Evolutionary conservation across 2,888 invertebrate species (phyloP).

Genomic region (Octodonta nipae): DNA sequence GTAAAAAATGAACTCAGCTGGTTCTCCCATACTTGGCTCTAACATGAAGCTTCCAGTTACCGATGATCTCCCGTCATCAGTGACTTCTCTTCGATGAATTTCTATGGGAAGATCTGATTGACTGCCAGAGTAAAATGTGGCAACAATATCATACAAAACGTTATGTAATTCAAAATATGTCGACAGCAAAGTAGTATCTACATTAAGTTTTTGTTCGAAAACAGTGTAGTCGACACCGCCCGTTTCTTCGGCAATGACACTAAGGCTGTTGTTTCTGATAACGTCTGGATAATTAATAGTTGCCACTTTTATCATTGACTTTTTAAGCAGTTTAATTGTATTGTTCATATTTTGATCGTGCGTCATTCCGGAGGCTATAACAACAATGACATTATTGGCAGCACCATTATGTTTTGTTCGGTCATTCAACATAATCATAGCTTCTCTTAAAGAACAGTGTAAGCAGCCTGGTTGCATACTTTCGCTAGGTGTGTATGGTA

Average conservation of each 20-base stretch:
- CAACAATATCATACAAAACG: slow-evolving; percentile 37
- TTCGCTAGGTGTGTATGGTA: slow-evolving; percentile 42
- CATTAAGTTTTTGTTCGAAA: slow-evolving; percentile 40
- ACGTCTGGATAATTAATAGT: slow-evolving; percentile 44
- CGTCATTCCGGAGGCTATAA: slow-evolving; percentile 44
- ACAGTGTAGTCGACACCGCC: slow-evolving; percentile 39
- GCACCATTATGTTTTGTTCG: slow-evolving; percentile 33
- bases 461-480: slow-evolving; percentile 38
- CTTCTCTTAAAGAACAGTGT: slow-evolving; percentile 35
- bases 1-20: slow-evolving; percentile 40
- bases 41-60: slow-evolving; percentile 43
- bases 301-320: slow-evolving; percentile 37
- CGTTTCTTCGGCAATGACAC: slow-evolving; percentile 36
- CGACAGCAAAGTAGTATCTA: slow-evolving; percentile 38
- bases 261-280: slow-evolving; percentile 34
- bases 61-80: slow-evolving; percentile 37
- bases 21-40: slow-evolving; percentile 40
- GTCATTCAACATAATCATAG: slow-evolving; percentile 38
- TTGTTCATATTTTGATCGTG: slow-evolving; percentile 33
- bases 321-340: slow-evolving; percentile 33
- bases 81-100: slow-evolving; percentile 40
- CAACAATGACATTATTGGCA: slow-evolving; percentile 41
- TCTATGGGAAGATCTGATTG: slow-evolving; percentile 37
- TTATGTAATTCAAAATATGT: slow-evolving; percentile 42
- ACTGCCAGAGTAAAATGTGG: slow-evolving; percentile 37